Base-by-base conservation (phyloP, 2,888 invertebrate species). In the Germaria angustata region DNA sequence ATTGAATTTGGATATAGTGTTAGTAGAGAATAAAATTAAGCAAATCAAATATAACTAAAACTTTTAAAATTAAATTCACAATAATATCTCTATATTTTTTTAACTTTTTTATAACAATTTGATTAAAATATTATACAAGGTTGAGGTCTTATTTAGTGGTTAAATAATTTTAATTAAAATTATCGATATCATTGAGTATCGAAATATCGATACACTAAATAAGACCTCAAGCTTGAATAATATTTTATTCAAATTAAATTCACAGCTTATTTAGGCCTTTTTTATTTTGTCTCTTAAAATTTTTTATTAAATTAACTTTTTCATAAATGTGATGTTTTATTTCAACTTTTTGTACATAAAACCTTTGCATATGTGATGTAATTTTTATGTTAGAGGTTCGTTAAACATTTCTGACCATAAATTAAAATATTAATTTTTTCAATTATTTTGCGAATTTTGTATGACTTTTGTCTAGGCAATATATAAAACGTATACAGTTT, bases 351-450 rank as follows among this genome's bases (percentile, higher is more conserved):
- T 65, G 17, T 6, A 34, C 28, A 6, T 28, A 28, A 28, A 28
- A 6, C 28, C 6, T 6, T 28, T 28, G 28, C 6, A 68, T 63
- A 73, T 73, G 32, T 49, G 22, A 39, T n/a, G n/a, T 34, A 80
- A 77, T 77, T 81, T 81, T 61, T 8, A 61, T 61, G 68, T 77
- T 77, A 68, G 55, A 61, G 81, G 77, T 72, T 77, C 72, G 77
- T 81, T 81, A 72, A 81, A 81, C 77, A 81, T 61, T 55, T 68
- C 32, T 68, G 32, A 46, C 71, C 77, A 72, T 59, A 66, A 61
- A 77, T 61, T 68, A 61, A 81, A 81, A 81, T 81, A 77, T 81
- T 81, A 77, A 61, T 68, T 55, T n/a, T 81, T 77, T 72, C 77
- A 77, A 81, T 81, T 77, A 81, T 77, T 77, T 77, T 53, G 39